A percentile compares a stretch with the other conserved stretches of the same genome.
phyloP scores from a whole-genome alignment of 23 tunicate species.

The Halocynthia aurantium region DNA sequence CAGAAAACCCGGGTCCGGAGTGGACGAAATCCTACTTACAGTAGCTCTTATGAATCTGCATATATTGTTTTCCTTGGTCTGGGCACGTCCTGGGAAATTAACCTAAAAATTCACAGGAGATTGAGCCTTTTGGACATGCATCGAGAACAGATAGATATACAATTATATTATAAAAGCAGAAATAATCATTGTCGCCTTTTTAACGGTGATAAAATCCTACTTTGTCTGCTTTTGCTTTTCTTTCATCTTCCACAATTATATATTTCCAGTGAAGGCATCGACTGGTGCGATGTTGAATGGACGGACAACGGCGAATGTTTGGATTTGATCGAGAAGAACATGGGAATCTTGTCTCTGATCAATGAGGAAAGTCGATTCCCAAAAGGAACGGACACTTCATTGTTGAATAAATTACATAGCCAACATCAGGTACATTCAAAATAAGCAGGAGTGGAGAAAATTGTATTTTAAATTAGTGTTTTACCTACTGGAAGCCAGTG shows the following conservation, averaged over 20 bases:
- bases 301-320: slow-evolving; percentile 87
- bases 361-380: slow-evolving; percentile 96
- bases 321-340: slow-evolving; percentile 88
- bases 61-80: too few relatives aligned
- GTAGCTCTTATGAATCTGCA: too few relatives aligned
- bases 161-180: neutral
- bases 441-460: too few relatives aligned
- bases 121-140: too few relatives aligned
- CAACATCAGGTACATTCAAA: slow-evolving; percentile 59
- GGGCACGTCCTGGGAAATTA: too few relatives aligned
- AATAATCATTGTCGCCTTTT: neutral
- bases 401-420: slow-evolving; percentile 76
- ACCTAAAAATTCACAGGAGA: too few relatives aligned
- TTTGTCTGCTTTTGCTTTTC: neutral
- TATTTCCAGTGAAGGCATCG: slow-evolving; percentile 79
- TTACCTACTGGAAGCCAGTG: too few relatives aligned
- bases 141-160: too few relatives aligned
- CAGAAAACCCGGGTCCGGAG: too few relatives aligned
- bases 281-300: slow-evolving; percentile 96
- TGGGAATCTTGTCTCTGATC: slow-evolving; percentile 80
- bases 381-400: slow-evolving; percentile 80
- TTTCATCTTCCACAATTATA: neutral
- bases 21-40: too few relatives aligned
- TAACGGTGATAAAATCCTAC: neutral
- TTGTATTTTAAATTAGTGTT: too few relatives aligned